Conservation (phyloP, 2,797 vertebrate genomes). For the Mastacembelus armatus region DNA sequence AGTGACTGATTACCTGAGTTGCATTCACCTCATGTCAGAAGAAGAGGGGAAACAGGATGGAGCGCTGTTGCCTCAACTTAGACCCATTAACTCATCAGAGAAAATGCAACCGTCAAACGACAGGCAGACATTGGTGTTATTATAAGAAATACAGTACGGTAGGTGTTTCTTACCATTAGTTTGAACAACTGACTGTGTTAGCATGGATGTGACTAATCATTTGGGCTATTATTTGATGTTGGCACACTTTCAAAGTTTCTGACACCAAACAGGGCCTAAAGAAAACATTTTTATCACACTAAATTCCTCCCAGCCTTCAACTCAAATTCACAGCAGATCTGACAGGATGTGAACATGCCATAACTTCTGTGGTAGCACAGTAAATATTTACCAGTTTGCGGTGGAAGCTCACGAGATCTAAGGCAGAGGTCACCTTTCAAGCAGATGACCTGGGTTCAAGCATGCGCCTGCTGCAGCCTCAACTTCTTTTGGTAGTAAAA, state of each 20-base stretch:
- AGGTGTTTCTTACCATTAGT: neutral
- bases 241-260: neutral
- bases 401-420: slow-evolving; percentile 21
- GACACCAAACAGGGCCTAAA: fast-evolving
- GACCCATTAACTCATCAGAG: slow-evolving; percentile 7
- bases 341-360: slow-evolving; percentile 9
- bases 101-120: neutral
- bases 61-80: slow-evolving; percentile 3
- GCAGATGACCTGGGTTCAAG: neutral
- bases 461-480: neutral
- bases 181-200: neutral
- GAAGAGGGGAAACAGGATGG: neutral
- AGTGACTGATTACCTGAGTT: neutral
- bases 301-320: neutral
- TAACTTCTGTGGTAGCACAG: too few species aligned
- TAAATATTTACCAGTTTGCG: slow-evolving; percentile 36
- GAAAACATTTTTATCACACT: neutral
- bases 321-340: neutral
- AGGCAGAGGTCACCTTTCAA: slow-evolving; percentile 41
- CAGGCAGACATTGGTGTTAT: neutral
- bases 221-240: neutral
- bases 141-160: neutral
- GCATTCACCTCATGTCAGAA: neutral
- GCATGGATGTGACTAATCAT: neutral
- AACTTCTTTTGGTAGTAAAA: too few species aligned